These are phyloP conservation scores for Harpagoxenus sublaevis DNA, from an alignment of 2,888 invertebrate species.

Conservation along the genomic window DNA sequence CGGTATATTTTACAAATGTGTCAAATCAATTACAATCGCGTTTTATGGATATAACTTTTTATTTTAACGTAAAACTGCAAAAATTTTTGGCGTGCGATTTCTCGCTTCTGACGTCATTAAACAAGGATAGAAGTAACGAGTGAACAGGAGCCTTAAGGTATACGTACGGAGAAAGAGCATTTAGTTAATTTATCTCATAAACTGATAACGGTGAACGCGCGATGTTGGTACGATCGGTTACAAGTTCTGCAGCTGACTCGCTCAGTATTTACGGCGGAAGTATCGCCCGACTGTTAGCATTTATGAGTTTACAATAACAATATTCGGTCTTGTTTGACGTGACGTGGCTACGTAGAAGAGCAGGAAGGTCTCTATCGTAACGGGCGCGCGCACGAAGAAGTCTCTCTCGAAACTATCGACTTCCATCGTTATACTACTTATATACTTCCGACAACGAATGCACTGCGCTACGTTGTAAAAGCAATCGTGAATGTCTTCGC, in stretches of 20 bases:
- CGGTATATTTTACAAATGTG: too few relatives aligned
- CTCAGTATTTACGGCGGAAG: neutral
- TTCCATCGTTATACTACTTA: constrained; percentile 4
- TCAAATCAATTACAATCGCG: too few relatives aligned
- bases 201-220: neutral
- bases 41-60: too few relatives aligned
- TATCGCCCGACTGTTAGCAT: neutral
- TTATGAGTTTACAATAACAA: constrained; percentile 7
- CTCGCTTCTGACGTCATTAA: too few relatives aligned
- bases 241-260: neutral
- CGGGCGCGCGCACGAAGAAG: neutral
- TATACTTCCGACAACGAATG: constrained; percentile 30
- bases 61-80: too few relatives aligned
- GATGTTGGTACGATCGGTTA: neutral
- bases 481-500: constrained; percentile 40
- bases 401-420: neutral
- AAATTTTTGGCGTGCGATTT: too few relatives aligned
- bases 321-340: constrained; percentile 6
- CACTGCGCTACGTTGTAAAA: constrained; percentile 28
- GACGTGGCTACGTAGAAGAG: neutral
- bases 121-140: too few relatives aligned
- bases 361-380: neutral
- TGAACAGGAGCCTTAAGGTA: too few relatives aligned
- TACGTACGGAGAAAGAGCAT: neutral
- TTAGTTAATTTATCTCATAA: neutral